These are phyloP conservation scores for Petrolisthes manimaculis DNA, from an alignment of 2,888 invertebrate species.

Conservation along the genomic window DNA sequence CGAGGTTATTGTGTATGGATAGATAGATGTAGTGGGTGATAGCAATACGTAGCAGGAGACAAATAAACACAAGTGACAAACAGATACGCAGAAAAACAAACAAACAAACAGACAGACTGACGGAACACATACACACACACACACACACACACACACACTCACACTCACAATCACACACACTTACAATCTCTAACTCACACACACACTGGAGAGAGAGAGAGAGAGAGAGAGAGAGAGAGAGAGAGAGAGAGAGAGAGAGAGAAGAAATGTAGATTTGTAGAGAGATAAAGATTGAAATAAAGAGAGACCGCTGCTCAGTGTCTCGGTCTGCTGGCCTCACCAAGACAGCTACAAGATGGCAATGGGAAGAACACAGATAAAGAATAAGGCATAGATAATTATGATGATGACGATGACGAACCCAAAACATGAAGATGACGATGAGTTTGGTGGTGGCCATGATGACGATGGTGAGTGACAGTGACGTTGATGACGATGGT, in stretches of 20 bases:
- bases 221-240: too few species aligned
- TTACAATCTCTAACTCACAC: not conserved
- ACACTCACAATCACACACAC: constrained; percentile 32
- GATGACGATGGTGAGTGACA: too few species aligned
- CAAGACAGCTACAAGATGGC: too few species aligned
- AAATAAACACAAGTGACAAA: not conserved
- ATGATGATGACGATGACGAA: too few species aligned
- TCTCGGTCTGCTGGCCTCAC: too few species aligned
- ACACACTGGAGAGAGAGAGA: not conserved
- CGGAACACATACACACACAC: constrained; percentile 15
- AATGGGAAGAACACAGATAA: not conserved
- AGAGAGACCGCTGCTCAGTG: too few species aligned
- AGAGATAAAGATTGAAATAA: not conserved
- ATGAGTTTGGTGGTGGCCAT: too few species aligned
- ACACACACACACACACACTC: constrained; percentile 39
- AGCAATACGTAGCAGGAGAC: not conserved
- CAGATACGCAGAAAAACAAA: not conserved
- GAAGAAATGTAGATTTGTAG: not conserved
- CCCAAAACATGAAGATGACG: too few species aligned
- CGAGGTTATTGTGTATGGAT: not conserved
- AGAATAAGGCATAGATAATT: too few species aligned
- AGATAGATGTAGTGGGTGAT: not conserved
- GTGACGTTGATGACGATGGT: too few species aligned
- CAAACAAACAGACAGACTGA: not conserved
- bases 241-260: too few species aligned